Base-by-base conservation (phyloP, 2,113 vertebrate genomes). In the Epinephelus cyanopodus region DNA sequence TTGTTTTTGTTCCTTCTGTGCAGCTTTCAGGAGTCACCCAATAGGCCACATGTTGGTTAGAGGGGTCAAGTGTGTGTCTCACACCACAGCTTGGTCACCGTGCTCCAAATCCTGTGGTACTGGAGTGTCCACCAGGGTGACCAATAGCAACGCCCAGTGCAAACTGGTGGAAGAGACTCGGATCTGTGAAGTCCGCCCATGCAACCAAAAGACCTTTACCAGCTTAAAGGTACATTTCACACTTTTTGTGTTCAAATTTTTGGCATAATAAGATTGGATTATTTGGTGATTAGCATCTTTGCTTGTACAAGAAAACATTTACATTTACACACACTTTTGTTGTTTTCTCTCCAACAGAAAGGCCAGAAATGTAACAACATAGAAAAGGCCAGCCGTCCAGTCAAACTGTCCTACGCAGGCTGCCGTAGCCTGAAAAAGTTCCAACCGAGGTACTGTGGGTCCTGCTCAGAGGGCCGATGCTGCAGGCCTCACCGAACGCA, bases 31-130 rank as follows among this genome's bases (percentile, higher is more conserved):
- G 70, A 85, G 58, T 39, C 75, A 87, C 45, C 79, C 79, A 33
- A 86, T 95, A 86, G 94, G 92, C 53, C 95, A 89, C 60, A 85
- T 92, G 69, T 90, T 96, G 94, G 92, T 84, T 94, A 93, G 33
- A 57, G 76, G 77, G 57, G 25, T 45, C 76, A 96, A 96, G 82
- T 99, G 98, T 91, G 94, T 96, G 0, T 90, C 96, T 72, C 97
- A 97, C 86, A 98, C 97, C 50, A 97, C 97, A n/a, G 95, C 95
- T 9, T 99, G 98, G 97, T 98, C 97, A 5, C 96, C 96, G 75
- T 99, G 98, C 89, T 98, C 98, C 19, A 97, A 96, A 95, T 97
- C 96, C 0, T 98, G 98, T 12, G 96, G 97, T 62, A 96, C 94
- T 11, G 97, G 97, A 56, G 95, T 97, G 89, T 98, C 97, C 82